Evolutionary conservation across 2,113 vertebrate genomes (phyloP), one percentile per base, ranked within the genome.

Genomic region (Oncorhynchus mykiss): DNA sequence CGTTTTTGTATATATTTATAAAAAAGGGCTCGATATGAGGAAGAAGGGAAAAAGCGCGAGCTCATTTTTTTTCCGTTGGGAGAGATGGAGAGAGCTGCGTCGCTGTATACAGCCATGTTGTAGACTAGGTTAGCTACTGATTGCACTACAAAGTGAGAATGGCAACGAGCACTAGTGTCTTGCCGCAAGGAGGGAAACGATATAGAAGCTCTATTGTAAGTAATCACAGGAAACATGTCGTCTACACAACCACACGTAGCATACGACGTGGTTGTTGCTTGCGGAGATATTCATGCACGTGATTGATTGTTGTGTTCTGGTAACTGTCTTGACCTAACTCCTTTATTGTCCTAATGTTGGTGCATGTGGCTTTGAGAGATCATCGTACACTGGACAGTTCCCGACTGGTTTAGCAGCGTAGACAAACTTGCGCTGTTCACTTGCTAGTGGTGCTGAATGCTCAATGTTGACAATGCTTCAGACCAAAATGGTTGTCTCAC

Each of bases 31-130:
- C 14, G 13, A 54, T 18, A 54, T 54, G 13, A 54, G 16, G 49
- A 54, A 13, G 16, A 27, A 13, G 5, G 3, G 13, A 4, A 3
- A 31, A 31, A 20, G 18, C 31, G 66, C 66, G 16, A 66, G n/a
- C 66, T 31, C 66, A 39, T 12, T 68, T 18, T 34, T 34, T 34
- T 34, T 68, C 39, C 25, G 67, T 68, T 20, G 31, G 11, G 31
- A 9, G 67, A 27, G 20, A 18, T 7, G 16, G 67, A 68, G 29
- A 27, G 67, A 3, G 13, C 16, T 31, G 31, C 13, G 29, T 31
- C 18, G 65, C 25, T 31, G 25, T 67, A 67, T 18, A 34, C 67
- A 68, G 67, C 67, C 67, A 68, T 68, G 67, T 68, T 45, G 67
- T 68, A 68, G 14, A 18, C 25, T 31, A 34, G 14, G 16, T 29